Evolutionary conservation across 2,113 vertebrate species (phyloP).

Genomic region (Plectropomus leopardus): DNA sequence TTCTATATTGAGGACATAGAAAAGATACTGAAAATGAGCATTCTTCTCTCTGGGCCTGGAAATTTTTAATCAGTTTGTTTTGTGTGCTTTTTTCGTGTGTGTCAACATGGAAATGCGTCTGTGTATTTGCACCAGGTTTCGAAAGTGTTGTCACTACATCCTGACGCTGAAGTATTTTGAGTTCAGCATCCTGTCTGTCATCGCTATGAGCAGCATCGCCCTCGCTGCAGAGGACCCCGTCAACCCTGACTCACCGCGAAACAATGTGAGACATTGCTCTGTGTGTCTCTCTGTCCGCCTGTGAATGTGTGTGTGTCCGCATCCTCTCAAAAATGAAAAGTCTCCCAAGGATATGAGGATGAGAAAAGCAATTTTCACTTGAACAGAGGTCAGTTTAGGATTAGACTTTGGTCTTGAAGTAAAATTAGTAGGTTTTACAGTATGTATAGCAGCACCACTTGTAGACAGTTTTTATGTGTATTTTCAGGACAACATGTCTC

Average conservation of each 20-base stretch:
- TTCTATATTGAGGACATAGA: neutral
- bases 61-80: constrained; percentile 6
- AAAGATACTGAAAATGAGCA: neutral
- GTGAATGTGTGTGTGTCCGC: neutral
- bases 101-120: constrained; percentile 6
- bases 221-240: constrained; percentile 94
- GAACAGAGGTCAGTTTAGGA: neutral
- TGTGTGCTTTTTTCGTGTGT: constrained; percentile 42
- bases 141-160: constrained; percentile 93
- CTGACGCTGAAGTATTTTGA: constrained; percentile 94
- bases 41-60: neutral
- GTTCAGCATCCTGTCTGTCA: constrained; percentile 94
- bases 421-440: neutral
- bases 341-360: neutral
- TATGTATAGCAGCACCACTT: neutral
- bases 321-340: neutral
- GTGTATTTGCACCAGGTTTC: constrained; percentile 83
- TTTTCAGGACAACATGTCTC: neutral
- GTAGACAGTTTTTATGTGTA: neutral
- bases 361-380: neutral
- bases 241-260: constrained; percentile 87
- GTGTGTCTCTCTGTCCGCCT: constrained; percentile 21
- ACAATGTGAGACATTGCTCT: constrained; percentile 86
- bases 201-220: constrained; percentile 96
- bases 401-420: neutral